Base-by-base conservation (phyloP, 2,113 vertebrate species). In the Dunckerocampus dactyliophorus region DNA sequence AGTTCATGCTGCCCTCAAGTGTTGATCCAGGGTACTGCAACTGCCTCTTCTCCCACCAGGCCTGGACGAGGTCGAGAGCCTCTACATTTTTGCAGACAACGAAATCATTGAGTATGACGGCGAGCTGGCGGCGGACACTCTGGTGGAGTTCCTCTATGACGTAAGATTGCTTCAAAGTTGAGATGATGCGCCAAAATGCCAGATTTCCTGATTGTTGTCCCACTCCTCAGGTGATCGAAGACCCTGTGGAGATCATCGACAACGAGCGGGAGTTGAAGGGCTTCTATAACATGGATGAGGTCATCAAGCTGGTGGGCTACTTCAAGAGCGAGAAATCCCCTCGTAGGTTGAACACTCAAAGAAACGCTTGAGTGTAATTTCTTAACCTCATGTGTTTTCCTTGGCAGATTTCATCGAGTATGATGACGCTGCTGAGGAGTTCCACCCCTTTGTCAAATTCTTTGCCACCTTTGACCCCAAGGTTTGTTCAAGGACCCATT, bases 91-190 rank as follows among this genome's bases (percentile, higher is more conserved):
- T 80, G 92, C 93, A 8, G 92, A 93, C 7, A 90, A 95, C 0
- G 93, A 96, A 72, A 86, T 97, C 49, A 95, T 96, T 2, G 94
- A 96, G 62, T 97, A 95, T 0, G 94, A 97, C 0, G 95, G 95
- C 4, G 93, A 95, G 69, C 80, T 97, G 49, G 90, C 94, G 0
- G 89, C 95, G 0, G 93, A 95, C 79, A 94, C 94, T 0, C 70
- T 96, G 76, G 94, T 96, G 61, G 93, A 95, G 79, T 96, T 97
- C 75, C 83, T 96, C 15, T 93, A 95, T 6, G 95, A 95, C 17
- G 95, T 97, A 71, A 91, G 93, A 66, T 1, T 12, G 16, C 19
- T 20, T 37, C 22, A n/a, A 15, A 13, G 14, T 10, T 14, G 14
- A 19, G 1, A 21, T 8, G 7, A 56, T 49, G 42, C 6, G 21